Evolutionary conservation across 2,113 vertebrate species (phyloP).

Genomic region (Limnothrissa miodon): DNA sequence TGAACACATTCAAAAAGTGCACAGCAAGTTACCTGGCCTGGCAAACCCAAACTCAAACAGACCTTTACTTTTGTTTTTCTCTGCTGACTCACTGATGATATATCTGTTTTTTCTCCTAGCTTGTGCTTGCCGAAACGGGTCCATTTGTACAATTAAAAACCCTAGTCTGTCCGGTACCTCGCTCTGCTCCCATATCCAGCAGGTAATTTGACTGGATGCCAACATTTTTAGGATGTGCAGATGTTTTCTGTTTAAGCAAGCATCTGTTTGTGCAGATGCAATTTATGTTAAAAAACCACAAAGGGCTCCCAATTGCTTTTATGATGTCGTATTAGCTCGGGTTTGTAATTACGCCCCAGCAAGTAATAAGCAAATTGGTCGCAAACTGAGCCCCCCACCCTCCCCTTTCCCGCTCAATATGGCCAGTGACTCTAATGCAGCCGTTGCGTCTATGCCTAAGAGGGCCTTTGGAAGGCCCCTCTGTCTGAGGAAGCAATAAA

Average conservation of each 20-base stretch:
- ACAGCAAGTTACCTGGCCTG: neutral
- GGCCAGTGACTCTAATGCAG: conserved; percentile 36
- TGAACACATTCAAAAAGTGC: conserved; percentile 46
- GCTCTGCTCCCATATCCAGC: conserved; percentile 64
- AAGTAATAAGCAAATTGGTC: conserved; percentile 72
- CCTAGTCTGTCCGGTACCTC: conserved; percentile 58
- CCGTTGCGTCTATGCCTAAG: conserved; percentile 11
- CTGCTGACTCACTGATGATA: neutral
- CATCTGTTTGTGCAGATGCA: conserved; percentile 75
- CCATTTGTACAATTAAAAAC: conserved; percentile 69
- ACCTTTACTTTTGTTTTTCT: neutral
- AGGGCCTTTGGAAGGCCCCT: neutral
- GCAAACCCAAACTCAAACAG: neutral
- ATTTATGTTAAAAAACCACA: conserved; percentile 71
- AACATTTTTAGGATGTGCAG: conserved; percentile 72
- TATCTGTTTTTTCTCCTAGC: neutral
- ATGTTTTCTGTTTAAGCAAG: conserved; percentile 73
- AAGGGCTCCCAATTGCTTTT: conserved; percentile 71
- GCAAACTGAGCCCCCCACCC: conserved; percentile 58
- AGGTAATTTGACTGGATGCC: conserved; percentile 74
- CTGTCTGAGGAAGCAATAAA: conserved; percentile 2
- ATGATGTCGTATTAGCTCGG: conserved; percentile 65
- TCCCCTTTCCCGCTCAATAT: conserved; percentile 51
- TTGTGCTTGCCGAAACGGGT: conserved; percentile 49
- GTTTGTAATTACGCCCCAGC: conserved; percentile 70